phyloP scores from a whole-genome alignment of 2,113 vertebrate genomes.

The Cranoglanis bouderius region DNA sequence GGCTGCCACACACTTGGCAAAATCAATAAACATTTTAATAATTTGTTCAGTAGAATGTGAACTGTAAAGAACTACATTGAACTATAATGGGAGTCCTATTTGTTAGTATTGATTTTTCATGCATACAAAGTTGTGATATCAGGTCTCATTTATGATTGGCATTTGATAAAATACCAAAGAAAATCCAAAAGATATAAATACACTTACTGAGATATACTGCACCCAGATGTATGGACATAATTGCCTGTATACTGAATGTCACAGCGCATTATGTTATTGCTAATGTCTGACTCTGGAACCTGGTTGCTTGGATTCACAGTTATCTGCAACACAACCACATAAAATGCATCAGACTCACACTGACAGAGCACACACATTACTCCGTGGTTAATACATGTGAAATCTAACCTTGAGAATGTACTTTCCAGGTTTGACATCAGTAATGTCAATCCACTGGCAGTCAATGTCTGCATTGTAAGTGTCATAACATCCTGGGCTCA shows the following conservation, averaged over 20 bases:
- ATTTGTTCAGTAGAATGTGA: background rate
- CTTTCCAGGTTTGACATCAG: conserved; percentile 72
- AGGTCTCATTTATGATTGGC: background rate
- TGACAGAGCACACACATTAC: background rate
- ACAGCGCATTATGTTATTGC: conserved; percentile 77
- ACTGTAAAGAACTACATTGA: background rate
- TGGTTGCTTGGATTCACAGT: conserved; percentile 77
- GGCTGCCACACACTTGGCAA: too few species aligned
- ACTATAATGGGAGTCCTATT: background rate
- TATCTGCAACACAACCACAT: conserved; percentile 61
- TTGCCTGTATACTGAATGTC: conserved; percentile 77
- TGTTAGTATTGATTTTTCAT: background rate
- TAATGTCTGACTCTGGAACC: conserved; percentile 77
- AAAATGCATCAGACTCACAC: background rate
- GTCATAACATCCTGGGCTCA: conserved; percentile 79
- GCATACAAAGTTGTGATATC: background rate
- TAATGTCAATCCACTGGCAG: conserved; percentile 79
- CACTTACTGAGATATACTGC: conserved; percentile 68
- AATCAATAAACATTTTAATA: background rate
- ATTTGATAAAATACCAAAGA: background rate
- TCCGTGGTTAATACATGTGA: background rate
- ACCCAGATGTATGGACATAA: conserved; percentile 72
- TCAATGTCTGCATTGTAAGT: conserved; percentile 79
- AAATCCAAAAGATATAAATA: background rate
- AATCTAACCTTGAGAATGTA: conserved; percentile 73